Evolutionary conservation across 2,888 invertebrate genomes (phyloP), one percentile per base, ranked within the genome.

Genomic region (Leistus spinibarbis): DNA sequence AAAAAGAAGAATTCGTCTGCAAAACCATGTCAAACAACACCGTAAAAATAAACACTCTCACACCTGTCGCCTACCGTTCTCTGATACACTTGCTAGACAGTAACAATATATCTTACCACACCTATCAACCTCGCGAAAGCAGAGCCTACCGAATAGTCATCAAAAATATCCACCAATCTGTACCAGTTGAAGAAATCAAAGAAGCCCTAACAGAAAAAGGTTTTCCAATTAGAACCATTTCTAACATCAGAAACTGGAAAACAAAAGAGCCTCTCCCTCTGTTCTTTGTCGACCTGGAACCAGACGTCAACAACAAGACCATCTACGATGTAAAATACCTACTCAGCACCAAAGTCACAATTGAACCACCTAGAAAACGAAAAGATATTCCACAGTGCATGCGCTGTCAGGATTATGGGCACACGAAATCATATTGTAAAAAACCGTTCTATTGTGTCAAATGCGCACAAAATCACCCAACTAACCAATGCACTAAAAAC

Each of bases 361-460:
- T 77, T 24, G 76, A 78, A 76, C 62, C 73, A 20, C 78, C 78
- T 17, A 70, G 63, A 22, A 67, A 20, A 24, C 69, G 68, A 62
- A 66, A 69, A 69, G 69, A 24, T 10, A 76, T 77, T 9, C 69
- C 76, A 3, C 76, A 77, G 56, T 77, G 77, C 23, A 57, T 65
- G 62, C 23, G 69, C 17, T 76, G 76, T 27, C 78, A 78, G 70
- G 64, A 67, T 54, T 76, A 76, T 54, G 79, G 78, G 19, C 77
- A 77, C 69, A 77, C 78, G 9, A 76, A 76, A 69, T 68, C 75
- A 19, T 78, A 77, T 64, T 77, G 77, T 56, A 76, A 63, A 40
- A 66, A 68, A 57, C 60, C 74, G 66, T 76, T 24, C 60, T 64
- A 60, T 22, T 77, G 78, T 53, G 78, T 76, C 10, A 78, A 77